These are phyloP conservation scores for Protomyctophum bolini DNA, from an alignment of 2,113 vertebrate genomes.

Conservation along the genomic window DNA sequence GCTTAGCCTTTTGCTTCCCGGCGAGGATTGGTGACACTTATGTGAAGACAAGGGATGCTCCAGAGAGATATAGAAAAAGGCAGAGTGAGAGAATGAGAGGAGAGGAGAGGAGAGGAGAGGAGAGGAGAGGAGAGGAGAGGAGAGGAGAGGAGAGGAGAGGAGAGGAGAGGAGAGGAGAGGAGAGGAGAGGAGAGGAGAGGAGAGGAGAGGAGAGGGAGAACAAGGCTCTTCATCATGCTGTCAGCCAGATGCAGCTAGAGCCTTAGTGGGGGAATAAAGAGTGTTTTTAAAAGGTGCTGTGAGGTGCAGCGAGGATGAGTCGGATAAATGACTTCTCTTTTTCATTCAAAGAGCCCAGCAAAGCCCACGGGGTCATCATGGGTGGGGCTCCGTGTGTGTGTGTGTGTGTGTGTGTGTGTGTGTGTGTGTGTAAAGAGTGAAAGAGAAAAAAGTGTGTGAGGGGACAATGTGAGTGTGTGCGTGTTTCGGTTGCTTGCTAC, in stretches of 20 bases:
- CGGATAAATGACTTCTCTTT: conserved; percentile 72
- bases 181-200: conserved; percentile 42
- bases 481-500: background rate
- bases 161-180: conserved; percentile 45
- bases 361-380: conserved; percentile 46
- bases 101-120: background rate
- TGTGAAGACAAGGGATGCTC: conserved; percentile 26
- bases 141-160: conserved; percentile 28
- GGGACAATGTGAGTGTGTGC: background rate
- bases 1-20: conserved; percentile 41
- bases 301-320: conserved; percentile 65
- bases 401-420: conserved; percentile 12
- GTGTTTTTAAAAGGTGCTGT: conserved; percentile 67
- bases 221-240: conserved; percentile 79
- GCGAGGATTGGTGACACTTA: conserved; percentile 36
- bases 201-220: conserved; percentile 53
- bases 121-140: conserved; percentile 22
- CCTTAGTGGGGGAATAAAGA: conserved; percentile 61
- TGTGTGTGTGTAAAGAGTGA: conserved; percentile 6
- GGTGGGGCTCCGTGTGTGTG: conserved; percentile 17
- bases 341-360: conserved; percentile 62
- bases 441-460: too few relatives aligned
- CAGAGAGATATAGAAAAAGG: conserved; percentile 4
- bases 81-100: conserved; percentile 25
- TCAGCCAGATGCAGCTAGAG: conserved; percentile 69